Base-by-base conservation (phyloP, 2,797 vertebrate genomes). In the Remorina albescens region DNA sequence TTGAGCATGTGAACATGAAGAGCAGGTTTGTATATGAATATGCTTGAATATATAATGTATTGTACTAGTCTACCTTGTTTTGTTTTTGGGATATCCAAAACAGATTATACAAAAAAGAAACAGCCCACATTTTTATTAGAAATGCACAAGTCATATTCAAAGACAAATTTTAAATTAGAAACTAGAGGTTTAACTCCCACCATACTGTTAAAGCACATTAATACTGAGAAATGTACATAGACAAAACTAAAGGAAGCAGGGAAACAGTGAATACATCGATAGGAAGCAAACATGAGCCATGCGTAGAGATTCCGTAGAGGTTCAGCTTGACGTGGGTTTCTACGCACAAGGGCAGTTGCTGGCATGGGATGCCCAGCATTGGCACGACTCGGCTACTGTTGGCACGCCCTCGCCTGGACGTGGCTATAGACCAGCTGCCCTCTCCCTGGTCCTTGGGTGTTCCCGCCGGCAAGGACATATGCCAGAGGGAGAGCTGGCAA, bases 401-500 rank as follows among this genome's bases (percentile, higher is more conserved):
- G 81, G 86, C 91, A 71, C 6, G 36, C 76, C 71, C 60, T 80
- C 80, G 65, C 68, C 81, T 86, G 87, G 78, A 88, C 25, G 74
- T 88, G 83, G 86, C 83, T 72, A n/a, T 72, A 60, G 78, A 95
- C 91, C 95, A 96, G 94, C 95, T 96, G 95, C 92, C 94, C 86
- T 93, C 94, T 89, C 94, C 90, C 76, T 86, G 72, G 90, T 93
- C 92, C 88, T 77, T 92, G 82, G 85, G 85, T 88, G 28, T 80
- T 91, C 89, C 94, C 81, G 87, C 87, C 86, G 89, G 93, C 91
- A 74, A 80, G 88, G 93, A 93, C 96, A 97, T 95, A 96, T 96
- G 95, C 95, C 93, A 86, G 86, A 86, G 91, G 91, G 92, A 90
- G 89, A 94, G 89, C 92, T 96, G 95, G 95, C 96, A 95, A 62